Conservation (phyloP, 2,113 vertebrate species). For the Chaetops frenatus region DNA sequence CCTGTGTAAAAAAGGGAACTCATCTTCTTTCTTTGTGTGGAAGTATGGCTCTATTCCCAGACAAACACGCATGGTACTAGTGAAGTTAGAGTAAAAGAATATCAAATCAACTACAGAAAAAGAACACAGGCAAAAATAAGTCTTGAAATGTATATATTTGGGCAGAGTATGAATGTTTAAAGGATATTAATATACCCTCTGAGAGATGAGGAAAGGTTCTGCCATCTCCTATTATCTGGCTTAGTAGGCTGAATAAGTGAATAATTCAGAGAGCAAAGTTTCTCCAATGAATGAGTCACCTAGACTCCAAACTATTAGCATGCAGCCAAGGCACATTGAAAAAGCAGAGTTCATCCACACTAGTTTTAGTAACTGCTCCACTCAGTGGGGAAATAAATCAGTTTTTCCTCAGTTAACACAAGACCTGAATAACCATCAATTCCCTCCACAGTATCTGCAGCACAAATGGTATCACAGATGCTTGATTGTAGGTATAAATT, state of each 20-base stretch:
- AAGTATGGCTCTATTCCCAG: not conserved
- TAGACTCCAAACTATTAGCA: slow-evolving; percentile 38
- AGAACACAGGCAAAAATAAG: not conserved
- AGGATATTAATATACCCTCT: slow-evolving; percentile 44
- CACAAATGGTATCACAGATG: slow-evolving; percentile 65
- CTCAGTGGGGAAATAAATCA: slow-evolving; percentile 50
- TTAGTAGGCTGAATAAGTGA: slow-evolving; percentile 58
- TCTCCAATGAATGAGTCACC: slow-evolving; percentile 43
- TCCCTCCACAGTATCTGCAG: slow-evolving; percentile 32
- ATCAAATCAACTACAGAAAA: not conserved
- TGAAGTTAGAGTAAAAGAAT: not conserved
- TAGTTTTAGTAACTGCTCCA: slow-evolving; percentile 35
- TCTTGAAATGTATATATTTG: slow-evolving; percentile 47
- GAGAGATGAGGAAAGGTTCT: slow-evolving; percentile 45
- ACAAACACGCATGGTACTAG: not conserved
- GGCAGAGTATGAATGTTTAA: slow-evolving; percentile 59
- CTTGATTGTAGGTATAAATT: slow-evolving; percentile 62
- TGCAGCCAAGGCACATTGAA: slow-evolving; percentile 22
- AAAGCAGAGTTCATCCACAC: slow-evolving; percentile 9
- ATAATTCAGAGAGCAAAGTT: slow-evolving; percentile 61
- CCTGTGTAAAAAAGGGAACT: not conserved
- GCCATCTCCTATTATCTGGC: slow-evolving; percentile 54
- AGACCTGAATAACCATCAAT: slow-evolving; percentile 43
- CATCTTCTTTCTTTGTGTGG: not conserved
- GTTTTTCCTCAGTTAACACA: slow-evolving; percentile 43